Percentiles rank a stretch among this genome's conserved stretches.
Conservation (phyloP, 2,888 invertebrate genomes). For the Agrotis segetum region DNA sequence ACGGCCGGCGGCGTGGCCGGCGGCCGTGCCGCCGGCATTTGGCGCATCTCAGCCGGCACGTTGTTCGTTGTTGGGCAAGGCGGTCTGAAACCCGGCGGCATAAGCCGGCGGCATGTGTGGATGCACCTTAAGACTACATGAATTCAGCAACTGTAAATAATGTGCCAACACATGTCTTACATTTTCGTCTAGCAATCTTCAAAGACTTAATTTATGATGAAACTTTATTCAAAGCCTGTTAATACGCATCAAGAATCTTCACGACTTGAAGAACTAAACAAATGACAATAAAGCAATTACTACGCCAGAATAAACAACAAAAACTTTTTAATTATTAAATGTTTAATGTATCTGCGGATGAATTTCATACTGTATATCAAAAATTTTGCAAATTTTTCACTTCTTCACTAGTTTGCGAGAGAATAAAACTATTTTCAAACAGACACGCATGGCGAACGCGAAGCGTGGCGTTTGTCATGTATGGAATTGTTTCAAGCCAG, state of each 20-base stretch:
- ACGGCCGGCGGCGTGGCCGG: no score
- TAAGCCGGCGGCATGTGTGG: no score
- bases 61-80: no score
- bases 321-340: slow-evolving; percentile 47
- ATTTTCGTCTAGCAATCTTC: not conserved
- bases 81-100: no score
- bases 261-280: slow-evolving; percentile 28
- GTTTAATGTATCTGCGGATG: slow-evolving; percentile 35
- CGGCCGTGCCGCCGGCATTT: no score
- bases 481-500: no score
- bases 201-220: slow-evolving; percentile 14
- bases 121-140: no score
- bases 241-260: slow-evolving; percentile 28
- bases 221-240: slow-evolving; percentile 30
- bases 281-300: slow-evolving; percentile 48
- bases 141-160: not conserved
- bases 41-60: no score
- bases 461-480: no score
- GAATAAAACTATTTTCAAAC: slow-evolving; percentile 11
- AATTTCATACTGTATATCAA: slow-evolving; percentile 34
- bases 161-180: not conserved
- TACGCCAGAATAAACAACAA: slow-evolving; percentile 27
- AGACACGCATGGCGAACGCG: no score
- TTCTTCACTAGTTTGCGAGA: slow-evolving; percentile 36
- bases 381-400: slow-evolving; percentile 42